Evolutionary conservation across 2,113 vertebrate genomes (phyloP), one percentile per base, ranked within the genome.

Genomic region (Vicugna pacos): DNA sequence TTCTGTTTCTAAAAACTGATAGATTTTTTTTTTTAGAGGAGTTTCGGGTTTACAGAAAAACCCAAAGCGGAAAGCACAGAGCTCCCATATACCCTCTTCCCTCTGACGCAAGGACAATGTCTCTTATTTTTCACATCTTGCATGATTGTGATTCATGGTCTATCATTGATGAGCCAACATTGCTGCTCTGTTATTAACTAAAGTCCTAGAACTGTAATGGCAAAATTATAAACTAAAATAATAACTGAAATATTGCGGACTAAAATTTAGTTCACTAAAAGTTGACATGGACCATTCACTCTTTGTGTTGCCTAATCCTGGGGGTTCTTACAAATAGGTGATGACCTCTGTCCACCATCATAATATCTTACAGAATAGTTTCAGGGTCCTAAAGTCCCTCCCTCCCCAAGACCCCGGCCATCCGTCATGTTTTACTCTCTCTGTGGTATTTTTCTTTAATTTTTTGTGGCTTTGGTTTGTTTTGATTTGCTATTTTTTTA

Each of bases 81-180:
- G 6, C 46, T 46, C 12, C 38, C 5, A 1, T 3, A 17, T 16
- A 13, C 22, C 5, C 16, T 19, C 5, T 5, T 16, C 28, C 32
- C 48, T 35, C 32, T 24, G 30, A 52, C 11, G 8, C 5, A 3
- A 0, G 3, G 56, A 26, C 50, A 20, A 0, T 7, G 24, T 19
- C 6, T 1, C 20, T 9, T 6, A 1, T 15, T n/a, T 30, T 20
- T 30, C 28, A 30, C 12, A 30, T 24, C 16, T 32, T 58, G 20
- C 60, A 24, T 9, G 4, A 4, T 3, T 42, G 35, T 56, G 19
- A 3, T 56, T 9, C 30, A 1, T n/a, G 17, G 22, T 1, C 50
- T 17, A 11, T 13, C 22, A 13, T 1, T 8, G 5, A 5, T 0
- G 8, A 30, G 24, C 24, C 26, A 42, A 16, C 1, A 30, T 1